Conservation (phyloP, 2,113 vertebrate species). For the Microtus pennsylvanicus region DNA sequence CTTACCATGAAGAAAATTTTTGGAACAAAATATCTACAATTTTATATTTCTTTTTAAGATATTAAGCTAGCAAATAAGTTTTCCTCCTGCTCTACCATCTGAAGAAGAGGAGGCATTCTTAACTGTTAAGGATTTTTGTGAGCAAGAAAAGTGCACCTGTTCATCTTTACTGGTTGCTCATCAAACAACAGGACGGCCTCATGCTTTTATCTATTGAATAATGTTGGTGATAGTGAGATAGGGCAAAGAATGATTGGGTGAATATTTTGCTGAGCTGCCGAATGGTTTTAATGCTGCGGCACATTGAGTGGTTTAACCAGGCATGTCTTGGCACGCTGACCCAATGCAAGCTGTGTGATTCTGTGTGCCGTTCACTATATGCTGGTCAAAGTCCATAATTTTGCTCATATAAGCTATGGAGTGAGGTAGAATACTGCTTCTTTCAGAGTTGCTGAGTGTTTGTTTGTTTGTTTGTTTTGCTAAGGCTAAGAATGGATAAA, state of each 20-base stretch:
- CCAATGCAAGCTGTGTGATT: not conserved
- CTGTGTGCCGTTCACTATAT: not conserved
- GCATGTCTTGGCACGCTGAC: not conserved
- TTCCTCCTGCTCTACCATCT: not conserved
- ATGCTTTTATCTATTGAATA: not conserved
- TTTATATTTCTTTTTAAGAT: not conserved
- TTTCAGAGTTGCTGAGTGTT: not conserved
- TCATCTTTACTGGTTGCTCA: not conserved
- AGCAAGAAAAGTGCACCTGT: not conserved
- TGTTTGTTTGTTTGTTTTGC: conserved; percentile 37
- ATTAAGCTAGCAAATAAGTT: not conserved
- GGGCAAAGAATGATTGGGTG: not conserved
- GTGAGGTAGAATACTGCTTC: not conserved
- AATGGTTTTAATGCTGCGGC: not conserved
- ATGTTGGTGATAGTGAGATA: not conserved
- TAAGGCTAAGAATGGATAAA: not conserved
- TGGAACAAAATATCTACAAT: conserved; percentile 22
- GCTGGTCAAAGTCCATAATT: not conserved
- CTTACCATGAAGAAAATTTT: conserved; percentile 1
- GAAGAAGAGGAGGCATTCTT: not conserved
- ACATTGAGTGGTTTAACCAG: not conserved
- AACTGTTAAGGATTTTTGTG: not conserved
- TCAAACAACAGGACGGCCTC: not conserved
- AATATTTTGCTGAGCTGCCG: not conserved
- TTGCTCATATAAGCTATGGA: not conserved